Base-by-base conservation (phyloP, 2,113 vertebrate genomes). In the Antigone vipio region DNA sequence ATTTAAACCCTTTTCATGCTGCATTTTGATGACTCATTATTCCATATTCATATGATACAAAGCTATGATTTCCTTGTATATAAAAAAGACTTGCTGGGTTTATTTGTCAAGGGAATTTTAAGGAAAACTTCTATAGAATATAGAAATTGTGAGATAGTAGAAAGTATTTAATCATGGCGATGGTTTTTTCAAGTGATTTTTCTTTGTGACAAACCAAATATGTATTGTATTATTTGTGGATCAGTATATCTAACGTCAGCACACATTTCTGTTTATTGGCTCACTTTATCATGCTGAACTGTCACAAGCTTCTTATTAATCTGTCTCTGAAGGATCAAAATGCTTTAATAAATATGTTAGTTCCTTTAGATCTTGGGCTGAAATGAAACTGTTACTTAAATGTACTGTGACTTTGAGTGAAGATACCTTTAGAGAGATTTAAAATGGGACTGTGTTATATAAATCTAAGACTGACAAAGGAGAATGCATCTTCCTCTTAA, bases 271-370 rank as follows among this genome's bases (percentile, higher is more conserved):
- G 91, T 96, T 98, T 97, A 98, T 97, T 96, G 97, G 92, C 80
- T 97, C 95, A 72, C 97, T 98, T 97, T 95, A 97, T 98, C 98
- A 97, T 67, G 79, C 88, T 95, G 92, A 97, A 94, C 95, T 97
- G 97, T 97, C 97, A 97, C 34, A 30, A 80, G 52, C 35, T 83
- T 92, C 95, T 95, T 97, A 97, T 98, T 97, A 97, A 98, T 98
- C 97, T 97, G 97, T 96, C 98, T 97, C 97, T 92, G 29, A 96
- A 97, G 97, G 95, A 97, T 96, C 97, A 94, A 92, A 97, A 98
- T 92, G 62, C 95, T 96, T 92, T 97, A 97, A 97, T 97, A 98
- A 98, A 96, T 96, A 95, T 58, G 77, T 77, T 85, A 42, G 92
- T 94, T 96, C 84, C 91, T 91, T 90, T 85, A 92, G 96, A 96